Evolutionary conservation across 2,113 vertebrate genomes (phyloP).

Genomic region (Apodemus sylvaticus): DNA sequence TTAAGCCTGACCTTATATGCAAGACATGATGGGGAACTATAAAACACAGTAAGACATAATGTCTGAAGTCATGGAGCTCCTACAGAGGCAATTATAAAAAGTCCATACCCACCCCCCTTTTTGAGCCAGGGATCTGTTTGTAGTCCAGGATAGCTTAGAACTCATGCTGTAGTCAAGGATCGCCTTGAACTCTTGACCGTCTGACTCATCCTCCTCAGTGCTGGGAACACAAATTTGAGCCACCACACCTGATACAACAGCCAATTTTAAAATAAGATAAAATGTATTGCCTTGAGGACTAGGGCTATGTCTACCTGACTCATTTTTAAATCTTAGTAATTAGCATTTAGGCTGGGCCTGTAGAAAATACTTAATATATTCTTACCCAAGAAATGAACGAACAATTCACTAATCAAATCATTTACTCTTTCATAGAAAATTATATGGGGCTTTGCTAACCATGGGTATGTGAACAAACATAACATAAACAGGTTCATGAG

Average conservation of each 20-base stretch:
- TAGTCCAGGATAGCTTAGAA: neutral
- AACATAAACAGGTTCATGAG: neutral
- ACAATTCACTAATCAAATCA: neutral
- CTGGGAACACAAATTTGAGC: neutral
- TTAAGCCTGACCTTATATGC: neutral
- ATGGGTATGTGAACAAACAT: neutral
- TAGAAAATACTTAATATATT: neutral
- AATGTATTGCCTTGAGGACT: neutral
- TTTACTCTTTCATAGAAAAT: neutral
- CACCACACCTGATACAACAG: neutral
- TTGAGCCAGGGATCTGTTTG: neutral
- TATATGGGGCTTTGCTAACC: neutral
- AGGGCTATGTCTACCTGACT: neutral
- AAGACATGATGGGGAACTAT: neutral
- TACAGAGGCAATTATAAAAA: neutral
- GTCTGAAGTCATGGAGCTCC: neutral
- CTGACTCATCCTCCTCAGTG: neutral
- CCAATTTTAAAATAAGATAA: conserved; percentile 19
- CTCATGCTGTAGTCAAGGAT: neutral
- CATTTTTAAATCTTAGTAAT: neutral
- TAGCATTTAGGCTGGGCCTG: conserved; percentile 24
- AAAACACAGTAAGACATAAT: neutral
- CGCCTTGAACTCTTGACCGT: neutral
- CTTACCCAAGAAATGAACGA: conserved; percentile 14
- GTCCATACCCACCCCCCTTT: neutral